Evolutionary conservation across 1,140 invertebrate species (phyloP), one percentile per base, ranked within the genome.

Genomic region (Rhyacophila brunnea): DNA sequence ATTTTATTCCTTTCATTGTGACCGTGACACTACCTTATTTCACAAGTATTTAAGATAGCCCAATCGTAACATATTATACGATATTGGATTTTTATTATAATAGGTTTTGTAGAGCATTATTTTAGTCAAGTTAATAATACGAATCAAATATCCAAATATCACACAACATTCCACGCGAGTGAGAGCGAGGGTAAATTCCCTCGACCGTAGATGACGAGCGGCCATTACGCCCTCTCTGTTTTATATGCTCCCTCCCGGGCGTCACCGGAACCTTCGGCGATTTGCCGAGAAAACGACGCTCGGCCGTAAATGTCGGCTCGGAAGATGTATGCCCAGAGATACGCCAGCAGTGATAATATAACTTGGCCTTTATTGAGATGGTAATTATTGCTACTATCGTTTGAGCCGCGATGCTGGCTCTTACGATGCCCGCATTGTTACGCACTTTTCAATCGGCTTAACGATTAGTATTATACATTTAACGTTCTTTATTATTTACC

Each of bases 261-360:
- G 38, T n/a, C 23, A 9, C 23, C 23, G 23, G 23, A 28, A 28
- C 23, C 13, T 18, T 42, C 40, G 40, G 17, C 40, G 46, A 54
- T 60, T 60, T 48, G 50, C 49, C 50, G 49, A 32, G 19, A 36
- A 46, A 54, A 52, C 44, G 34, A 20, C 35, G 50, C 45, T 35
- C 40, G 43, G 14, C 55, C 54, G 48, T 58, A 58, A 62, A 58
- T 38, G 60, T 62, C 50, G 47, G 45, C 38, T 34, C 23, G 28
- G 14, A 48, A 62, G 51, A 63, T 49, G 44, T 63, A 58, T 34
- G 49, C 32, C 36, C 42, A 9, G 1, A 53, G 48, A 58, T 62
- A 57, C 52, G 44, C 17, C 47, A 23, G 28, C 35, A 36, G 35
- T 47, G 51, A 47, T 60, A 51, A 60, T 54, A 34, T 45, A 28